These are phyloP conservation scores for Periparus ater DNA, from an alignment of 2,797 vertebrate genomes.

Conservation along the genomic window DNA sequence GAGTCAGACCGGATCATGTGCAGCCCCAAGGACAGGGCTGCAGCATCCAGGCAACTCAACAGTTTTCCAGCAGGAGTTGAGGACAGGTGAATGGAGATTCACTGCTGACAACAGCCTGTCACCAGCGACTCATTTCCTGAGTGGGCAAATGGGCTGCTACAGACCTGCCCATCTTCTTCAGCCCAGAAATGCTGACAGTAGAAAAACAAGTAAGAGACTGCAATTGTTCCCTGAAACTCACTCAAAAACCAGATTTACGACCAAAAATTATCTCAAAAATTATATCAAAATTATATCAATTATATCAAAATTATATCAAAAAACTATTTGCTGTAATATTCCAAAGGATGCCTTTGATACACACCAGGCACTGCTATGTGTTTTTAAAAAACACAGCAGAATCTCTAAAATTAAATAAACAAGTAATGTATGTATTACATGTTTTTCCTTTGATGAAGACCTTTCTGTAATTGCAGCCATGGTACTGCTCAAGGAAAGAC, in stretches of 20 bases:
- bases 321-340: background rate
- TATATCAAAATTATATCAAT: no score
- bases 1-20: fast-evolving
- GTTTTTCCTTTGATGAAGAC: background rate
- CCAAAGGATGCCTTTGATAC: background rate
- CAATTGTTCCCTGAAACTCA: background rate
- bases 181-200: background rate
- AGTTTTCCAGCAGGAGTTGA: background rate
- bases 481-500: background rate
- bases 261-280: background rate
- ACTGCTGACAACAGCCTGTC: background rate
- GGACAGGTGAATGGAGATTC: background rate
- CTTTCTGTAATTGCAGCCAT: background rate
- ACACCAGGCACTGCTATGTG: fast-evolving
- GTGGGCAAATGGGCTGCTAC: fast-evolving
- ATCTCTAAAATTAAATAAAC: background rate
- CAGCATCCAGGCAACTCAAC: background rate
- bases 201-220: background rate
- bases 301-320: no score
- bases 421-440: fast-evolving
- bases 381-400: background rate
- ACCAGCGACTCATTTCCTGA: background rate
- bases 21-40: fast-evolving
- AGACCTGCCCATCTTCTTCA: background rate
- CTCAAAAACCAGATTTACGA: background rate